A percentile compares a stretch with the other conserved stretches of the same genome.
These are phyloP conservation scores for Sapajus apella DNA, from an alignment of 2,113 vertebrate genomes.

Conservation along the genomic window DNA sequence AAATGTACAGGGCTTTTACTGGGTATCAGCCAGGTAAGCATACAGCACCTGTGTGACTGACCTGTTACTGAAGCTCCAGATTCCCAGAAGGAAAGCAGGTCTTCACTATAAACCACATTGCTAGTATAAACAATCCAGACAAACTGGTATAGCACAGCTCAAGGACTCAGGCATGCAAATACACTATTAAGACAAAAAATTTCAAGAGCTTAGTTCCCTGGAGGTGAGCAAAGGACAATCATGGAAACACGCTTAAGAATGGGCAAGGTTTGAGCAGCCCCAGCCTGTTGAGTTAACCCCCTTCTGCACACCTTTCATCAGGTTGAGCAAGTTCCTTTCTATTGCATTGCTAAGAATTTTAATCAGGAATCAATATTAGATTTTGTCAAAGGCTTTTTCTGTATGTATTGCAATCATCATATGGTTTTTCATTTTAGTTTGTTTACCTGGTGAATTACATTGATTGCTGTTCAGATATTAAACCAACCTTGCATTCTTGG, in stretches of 20 bases:
- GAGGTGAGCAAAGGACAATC: not conserved
- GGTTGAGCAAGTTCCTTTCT: not conserved
- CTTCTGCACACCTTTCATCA: not conserved
- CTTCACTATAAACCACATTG: not conserved
- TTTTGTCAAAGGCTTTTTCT: not conserved
- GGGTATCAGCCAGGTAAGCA: not conserved
- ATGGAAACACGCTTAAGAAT: not conserved
- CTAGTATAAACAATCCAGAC: not conserved
- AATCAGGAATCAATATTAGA: not conserved
- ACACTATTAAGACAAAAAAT: not conserved
- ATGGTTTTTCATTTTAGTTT: not conserved
- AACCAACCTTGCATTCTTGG: not conserved
- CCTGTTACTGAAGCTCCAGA: not conserved
- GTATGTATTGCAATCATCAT: not conserved
- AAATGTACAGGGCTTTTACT: not conserved
- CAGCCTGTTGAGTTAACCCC: not conserved
- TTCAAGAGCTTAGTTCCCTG: not conserved
- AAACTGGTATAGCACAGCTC: not conserved
- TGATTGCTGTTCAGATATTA: slow-evolving; percentile 15
- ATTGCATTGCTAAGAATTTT: not conserved
- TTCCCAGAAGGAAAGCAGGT: not conserved
- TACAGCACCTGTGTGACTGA: not conserved
- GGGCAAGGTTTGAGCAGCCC: not conserved
- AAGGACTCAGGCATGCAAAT: not conserved
- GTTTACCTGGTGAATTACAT: not conserved